phyloP scores from a whole-genome alignment of 2,888 invertebrate species.

The Poecilobothrus nobilitatus region DNA sequence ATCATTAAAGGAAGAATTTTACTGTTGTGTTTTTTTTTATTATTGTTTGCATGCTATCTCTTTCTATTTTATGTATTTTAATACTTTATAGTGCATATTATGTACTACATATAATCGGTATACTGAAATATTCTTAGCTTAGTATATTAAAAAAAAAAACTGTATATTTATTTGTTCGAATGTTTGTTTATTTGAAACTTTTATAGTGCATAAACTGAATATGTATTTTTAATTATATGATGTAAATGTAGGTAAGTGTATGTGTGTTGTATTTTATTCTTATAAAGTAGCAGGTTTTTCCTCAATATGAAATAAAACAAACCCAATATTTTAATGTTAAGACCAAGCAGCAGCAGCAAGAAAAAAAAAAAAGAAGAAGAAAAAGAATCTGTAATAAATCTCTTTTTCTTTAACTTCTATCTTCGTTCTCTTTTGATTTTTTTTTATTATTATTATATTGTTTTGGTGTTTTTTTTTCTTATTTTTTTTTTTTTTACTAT shows the following conservation, averaged over 20 bases:
- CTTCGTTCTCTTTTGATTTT: too few species aligned
- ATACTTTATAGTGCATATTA: too few species aligned
- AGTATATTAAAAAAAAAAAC: too few species aligned
- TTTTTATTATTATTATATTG: too few species aligned
- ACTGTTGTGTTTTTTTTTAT: background rate
- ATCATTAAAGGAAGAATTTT: background rate
- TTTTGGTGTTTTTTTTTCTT: too few species aligned
- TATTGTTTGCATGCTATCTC: background rate
- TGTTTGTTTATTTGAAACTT: background rate
- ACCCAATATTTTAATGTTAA: too few species aligned
- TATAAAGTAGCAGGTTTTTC: background rate
- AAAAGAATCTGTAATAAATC: background rate
- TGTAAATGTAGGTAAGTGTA: background rate
- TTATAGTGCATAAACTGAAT: background rate
- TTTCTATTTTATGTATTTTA: background rate
- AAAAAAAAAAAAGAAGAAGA: background rate
- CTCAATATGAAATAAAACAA: background rate
- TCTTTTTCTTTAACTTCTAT: background rate
- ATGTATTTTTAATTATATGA: background rate
- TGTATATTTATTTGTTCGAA: background rate
- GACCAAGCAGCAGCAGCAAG: background rate
- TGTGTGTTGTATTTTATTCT: background rate
- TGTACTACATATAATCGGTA: too few species aligned
- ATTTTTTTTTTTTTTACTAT: background rate
- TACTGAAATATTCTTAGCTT: too few species aligned